phyloP scores from a whole-genome alignment of 1,140 invertebrate genomes.

The Phortica variegata region DNA sequence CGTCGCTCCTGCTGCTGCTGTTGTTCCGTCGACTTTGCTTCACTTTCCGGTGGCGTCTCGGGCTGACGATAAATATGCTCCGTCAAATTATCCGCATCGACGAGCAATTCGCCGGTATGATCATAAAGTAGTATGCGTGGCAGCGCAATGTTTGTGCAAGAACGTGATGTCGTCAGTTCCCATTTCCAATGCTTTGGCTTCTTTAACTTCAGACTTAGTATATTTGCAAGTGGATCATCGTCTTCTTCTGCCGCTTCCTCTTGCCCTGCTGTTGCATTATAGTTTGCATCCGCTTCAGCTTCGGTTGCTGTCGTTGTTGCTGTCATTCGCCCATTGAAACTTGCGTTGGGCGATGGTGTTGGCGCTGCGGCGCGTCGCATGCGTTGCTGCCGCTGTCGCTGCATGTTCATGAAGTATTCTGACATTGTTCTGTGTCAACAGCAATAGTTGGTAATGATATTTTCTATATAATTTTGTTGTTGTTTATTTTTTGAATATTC shows the following conservation, averaged over 20 bases:
- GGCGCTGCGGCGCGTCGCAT: background rate
- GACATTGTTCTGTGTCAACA: conserved; percentile 34
- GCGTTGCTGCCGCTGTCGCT: background rate
- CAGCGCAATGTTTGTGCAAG: conserved; percentile 59
- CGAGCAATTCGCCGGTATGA: conserved; percentile 56
- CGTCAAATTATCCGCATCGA: conserved; percentile 43
- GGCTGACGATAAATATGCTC: conserved; percentile 29
- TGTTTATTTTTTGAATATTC: conserved; percentile 18
- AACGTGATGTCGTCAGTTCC: conserved; percentile 60
- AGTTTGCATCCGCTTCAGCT: too few species aligned
- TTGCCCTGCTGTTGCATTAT: background rate
- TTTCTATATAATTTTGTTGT: conserved; percentile 20
- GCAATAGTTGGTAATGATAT: too few species aligned
- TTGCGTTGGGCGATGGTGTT: too few species aligned
- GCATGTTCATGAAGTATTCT: conserved; percentile 1
- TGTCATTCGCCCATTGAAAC: too few species aligned
- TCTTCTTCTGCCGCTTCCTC: conserved; percentile 7
- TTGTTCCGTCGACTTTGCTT: background rate
- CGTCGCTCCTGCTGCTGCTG: background rate
- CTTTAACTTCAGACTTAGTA: conserved; percentile 57
- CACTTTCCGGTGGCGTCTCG: background rate
- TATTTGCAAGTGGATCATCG: conserved; percentile 34
- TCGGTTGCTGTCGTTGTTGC: background rate
- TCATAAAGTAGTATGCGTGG: conserved; percentile 59
- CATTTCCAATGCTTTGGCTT: conserved; percentile 61